phyloP scores from a whole-genome alignment of 2,888 invertebrate genomes.

The Poecilobothrus nobilitatus region DNA sequence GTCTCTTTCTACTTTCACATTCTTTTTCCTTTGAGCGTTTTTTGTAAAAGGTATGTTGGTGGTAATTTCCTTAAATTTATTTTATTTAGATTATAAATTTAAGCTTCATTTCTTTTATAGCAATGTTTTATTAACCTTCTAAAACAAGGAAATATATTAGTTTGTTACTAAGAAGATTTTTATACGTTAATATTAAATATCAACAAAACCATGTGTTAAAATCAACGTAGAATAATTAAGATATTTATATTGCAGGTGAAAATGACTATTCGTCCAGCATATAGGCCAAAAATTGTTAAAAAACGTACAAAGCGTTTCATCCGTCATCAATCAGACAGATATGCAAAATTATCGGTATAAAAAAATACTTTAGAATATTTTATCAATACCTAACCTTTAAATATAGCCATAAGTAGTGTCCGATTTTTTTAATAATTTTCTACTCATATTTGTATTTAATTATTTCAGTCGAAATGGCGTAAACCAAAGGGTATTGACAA shows the following conservation, averaged over 20 bases:
- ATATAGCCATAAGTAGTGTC: neutral
- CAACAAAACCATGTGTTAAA: neutral
- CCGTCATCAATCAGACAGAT: constrained; percentile 97
- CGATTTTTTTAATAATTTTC: constrained; percentile 17
- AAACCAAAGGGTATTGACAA: constrained; percentile 99
- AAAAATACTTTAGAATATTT: constrained; percentile 10
- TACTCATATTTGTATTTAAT: too few relatives aligned
- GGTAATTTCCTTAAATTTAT: too few relatives aligned
- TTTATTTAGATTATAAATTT: too few relatives aligned
- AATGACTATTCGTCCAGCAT: constrained; percentile 85
- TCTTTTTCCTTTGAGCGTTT: too few relatives aligned
- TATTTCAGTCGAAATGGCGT: constrained; percentile 84
- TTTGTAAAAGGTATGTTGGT: too few relatives aligned
- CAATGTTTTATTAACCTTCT: neutral
- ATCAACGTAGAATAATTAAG: constrained; percentile 12
- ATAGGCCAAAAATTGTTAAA: constrained; percentile 85
- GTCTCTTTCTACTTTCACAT: too few relatives aligned
- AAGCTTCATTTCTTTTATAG: too few relatives aligned
- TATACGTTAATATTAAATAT: neutral
- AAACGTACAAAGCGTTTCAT: constrained; percentile 98
- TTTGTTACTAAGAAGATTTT: too few relatives aligned
- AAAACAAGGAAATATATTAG: neutral
- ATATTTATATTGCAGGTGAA: constrained; percentile 41
- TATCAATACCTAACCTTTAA: neutral
- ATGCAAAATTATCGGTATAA: constrained; percentile 82